Base-by-base conservation (phyloP, 2,113 vertebrate species). In the Paramormyrops kingsleyae region DNA sequence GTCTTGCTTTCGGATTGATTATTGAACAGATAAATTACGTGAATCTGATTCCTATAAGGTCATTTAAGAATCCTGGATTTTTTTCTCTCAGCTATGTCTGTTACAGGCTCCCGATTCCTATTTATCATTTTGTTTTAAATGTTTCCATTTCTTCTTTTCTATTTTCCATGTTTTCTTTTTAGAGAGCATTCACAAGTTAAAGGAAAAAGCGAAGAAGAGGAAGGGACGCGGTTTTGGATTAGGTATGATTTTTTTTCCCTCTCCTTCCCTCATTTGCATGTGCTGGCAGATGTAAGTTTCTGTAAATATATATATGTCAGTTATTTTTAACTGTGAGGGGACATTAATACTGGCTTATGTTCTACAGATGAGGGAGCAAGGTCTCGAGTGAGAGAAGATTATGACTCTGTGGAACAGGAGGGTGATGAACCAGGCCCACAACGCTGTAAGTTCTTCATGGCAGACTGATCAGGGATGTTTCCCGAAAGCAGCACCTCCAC, bases 161-260 rank as follows among this genome's bases (percentile, higher is more conserved):
- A 5, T 77, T 77, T 5, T 77, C 70, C 5, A 24, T 39, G 15
- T 24, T 70, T 70, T 74, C 4, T 77, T 89, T 91, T 15, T 93
- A 99, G 98, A 98, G 85, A 99, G 98, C 94, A 99, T 99, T 94
- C 98, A 99, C 92, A 99, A 98, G 90, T 91, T 99, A 91, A 99
- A 99, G 92, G 98, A 99, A 90, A 99, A 99, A 10, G 98, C 98
- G 4, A 99, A 99, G 95, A 98, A 96, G 92, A 94, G 98, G 70
- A 99, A 99, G 85, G 98, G 98, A 17, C 95, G 98, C n/a, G 98
- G 98, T 53, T 99, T 99, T 8, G 98, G 97, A 1, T 97, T 97
- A 44, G 98, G 98, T 99, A 93, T 97, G 94, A 83, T 8, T 70
- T 13, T 35, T 35, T 12, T 0, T 4, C 52, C 13, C 31, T 39